Evolutionary conservation across 2,797 vertebrate species (phyloP).

Genomic region (Tragopan temminckii): DNA sequence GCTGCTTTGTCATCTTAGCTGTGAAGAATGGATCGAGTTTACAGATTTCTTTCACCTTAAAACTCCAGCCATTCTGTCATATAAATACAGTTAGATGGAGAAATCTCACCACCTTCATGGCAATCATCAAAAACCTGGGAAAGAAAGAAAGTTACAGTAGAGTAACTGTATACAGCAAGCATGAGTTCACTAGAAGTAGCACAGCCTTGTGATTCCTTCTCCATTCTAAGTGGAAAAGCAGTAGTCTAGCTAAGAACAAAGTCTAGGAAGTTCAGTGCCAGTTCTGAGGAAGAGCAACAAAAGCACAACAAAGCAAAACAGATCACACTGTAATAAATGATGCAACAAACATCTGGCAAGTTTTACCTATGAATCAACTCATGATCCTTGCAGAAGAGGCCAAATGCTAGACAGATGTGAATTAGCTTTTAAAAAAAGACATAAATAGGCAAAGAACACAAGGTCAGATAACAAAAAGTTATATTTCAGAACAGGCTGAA

Average conservation of each 20-base stretch:
- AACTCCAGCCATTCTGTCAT: conserved; percentile 96
- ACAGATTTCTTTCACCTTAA: conserved; percentile 72
- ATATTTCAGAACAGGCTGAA: not conserved
- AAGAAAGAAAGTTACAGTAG: conserved; percentile 15
- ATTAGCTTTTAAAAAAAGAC: not conserved
- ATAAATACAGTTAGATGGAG: conserved; percentile 94
- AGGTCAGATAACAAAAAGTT: not conserved
- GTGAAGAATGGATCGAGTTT: conserved; percentile 12
- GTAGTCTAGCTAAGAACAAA: not conserved
- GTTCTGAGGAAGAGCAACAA: not conserved
- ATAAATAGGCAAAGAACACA: not conserved
- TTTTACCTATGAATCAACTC: not conserved
- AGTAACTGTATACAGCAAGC: not conserved
- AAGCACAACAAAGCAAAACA: not conserved
- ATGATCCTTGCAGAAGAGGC: not conserved
- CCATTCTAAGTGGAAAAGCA: not conserved
- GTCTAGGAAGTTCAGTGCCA: not conserved
- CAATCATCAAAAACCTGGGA: conserved; percentile 96
- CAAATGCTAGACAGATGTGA: not conserved
- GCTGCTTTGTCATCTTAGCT: conserved; percentile 2
- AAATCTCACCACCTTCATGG: conserved; percentile 95
- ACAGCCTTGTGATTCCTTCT: not conserved
- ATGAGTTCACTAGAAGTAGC: not conserved
- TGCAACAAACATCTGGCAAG: not conserved
- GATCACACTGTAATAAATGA: not conserved